A percentile compares a stretch with the other conserved stretches of the same genome.
Evolutionary conservation across 2,797 vertebrate genomes (phyloP).

Genomic region (Phoebastria nigripes): DNA sequence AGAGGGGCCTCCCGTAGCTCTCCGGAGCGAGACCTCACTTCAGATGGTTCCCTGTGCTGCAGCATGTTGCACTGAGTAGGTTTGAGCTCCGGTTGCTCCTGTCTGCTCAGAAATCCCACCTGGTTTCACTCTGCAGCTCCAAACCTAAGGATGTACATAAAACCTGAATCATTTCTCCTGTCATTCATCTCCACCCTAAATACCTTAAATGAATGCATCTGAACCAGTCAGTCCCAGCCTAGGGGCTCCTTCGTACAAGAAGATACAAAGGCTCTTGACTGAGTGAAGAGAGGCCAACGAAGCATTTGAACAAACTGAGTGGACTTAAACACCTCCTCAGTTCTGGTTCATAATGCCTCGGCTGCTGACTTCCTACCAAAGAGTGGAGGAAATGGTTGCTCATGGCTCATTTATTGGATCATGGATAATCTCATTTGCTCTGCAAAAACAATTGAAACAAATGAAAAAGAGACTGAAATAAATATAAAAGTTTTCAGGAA

Average conservation of each 20-base stretch:
- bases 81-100: background rate
- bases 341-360: background rate
- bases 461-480: background rate
- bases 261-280: background rate
- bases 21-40: background rate
- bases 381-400: background rate
- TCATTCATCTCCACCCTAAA: background rate
- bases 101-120: background rate
- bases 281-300: background rate
- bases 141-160: background rate
- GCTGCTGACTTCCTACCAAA: background rate
- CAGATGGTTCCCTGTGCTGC: background rate
- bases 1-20: background rate
- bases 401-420: background rate
- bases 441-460: fast-evolving
- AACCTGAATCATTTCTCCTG: background rate
- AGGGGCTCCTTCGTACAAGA: background rate
- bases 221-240: background rate
- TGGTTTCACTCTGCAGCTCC: background rate
- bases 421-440: background rate
- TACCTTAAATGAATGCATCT: background rate
- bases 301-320: background rate
- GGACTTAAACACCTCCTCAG: background rate
- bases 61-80: background rate
- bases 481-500: background rate